Evolutionary conservation across 2,113 vertebrate species (phyloP).

Genomic region (Festucalex cinctus): DNA sequence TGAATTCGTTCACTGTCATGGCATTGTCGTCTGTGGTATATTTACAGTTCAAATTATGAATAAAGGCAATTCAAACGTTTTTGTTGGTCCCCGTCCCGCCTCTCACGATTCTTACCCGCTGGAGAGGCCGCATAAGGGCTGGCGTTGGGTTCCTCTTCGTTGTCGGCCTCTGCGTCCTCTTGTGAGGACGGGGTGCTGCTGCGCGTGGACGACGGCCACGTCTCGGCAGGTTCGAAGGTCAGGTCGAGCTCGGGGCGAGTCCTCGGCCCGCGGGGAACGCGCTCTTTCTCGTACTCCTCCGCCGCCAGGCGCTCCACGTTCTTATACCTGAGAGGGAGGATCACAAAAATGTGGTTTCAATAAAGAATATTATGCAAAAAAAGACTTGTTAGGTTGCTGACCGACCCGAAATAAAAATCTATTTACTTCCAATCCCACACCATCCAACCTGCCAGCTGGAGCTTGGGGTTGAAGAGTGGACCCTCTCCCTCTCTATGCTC

Average conservation of each 20-base stretch:
- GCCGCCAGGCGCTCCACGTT: constrained; percentile 88
- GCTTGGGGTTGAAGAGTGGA: constrained; percentile 32
- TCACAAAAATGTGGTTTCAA: not conserved
- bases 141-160: constrained; percentile 48
- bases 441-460: constrained; percentile 39
- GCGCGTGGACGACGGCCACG: constrained; percentile 66
- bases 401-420: not conserved
- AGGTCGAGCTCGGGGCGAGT: constrained; percentile 77
- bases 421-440: constrained; percentile 8
- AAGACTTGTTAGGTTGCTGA: not conserved
- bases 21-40: too few species aligned
- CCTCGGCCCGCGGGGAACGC: constrained; percentile 66
- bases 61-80: too few species aligned
- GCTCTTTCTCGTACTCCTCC: constrained; percentile 85
- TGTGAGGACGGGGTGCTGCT: constrained; percentile 74
- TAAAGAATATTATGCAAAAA: not conserved
- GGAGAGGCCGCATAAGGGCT: constrained; percentile 51
- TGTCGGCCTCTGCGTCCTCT: constrained; percentile 68
- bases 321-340: constrained; percentile 82
- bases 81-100: too few species aligned
- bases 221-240: constrained; percentile 75
- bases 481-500: constrained; percentile 19
- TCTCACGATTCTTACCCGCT: constrained; percentile 49
- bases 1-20: too few species aligned
- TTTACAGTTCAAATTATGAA: too few species aligned